Base-by-base conservation (phyloP, 2,797 vertebrate species). In the Pseudochaenichthys georgianus region DNA sequence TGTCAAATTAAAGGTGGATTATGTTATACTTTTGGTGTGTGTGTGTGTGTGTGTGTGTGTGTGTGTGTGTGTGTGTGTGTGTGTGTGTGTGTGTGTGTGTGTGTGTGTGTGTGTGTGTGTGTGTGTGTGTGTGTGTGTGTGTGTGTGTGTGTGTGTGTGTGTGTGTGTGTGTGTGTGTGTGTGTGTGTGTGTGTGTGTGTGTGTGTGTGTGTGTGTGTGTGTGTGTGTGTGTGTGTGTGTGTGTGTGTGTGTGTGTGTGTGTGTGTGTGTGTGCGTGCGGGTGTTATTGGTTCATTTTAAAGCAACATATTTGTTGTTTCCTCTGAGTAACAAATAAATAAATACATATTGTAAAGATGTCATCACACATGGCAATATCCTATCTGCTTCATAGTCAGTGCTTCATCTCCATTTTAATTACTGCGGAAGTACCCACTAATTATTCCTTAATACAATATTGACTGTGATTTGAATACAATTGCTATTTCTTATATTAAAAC, bases 371-470 rank as follows among this genome's bases (percentile, higher is more conserved):
- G 74, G 69, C n/a, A 54, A 52, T 83, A 57, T 80, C 70, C 21
- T 48, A 79, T 84, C 60, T 58, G 58, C 62, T 54, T 68, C 46
- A 72, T 28, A 69, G 66, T 75, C 64, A 31, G 41, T 70, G 58
- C 64, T 78, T 78, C 64, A 79, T 85, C 75, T 77, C 65, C 71
- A 82, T 79, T 80, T 81, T 52, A 69, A 79, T 68, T 71, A 75
- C 64, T 55, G 45, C 76, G 31, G 55, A 83, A 85, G 82, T 68
- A 61, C 59, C 59, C 53, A 72, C 57, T 86, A 89, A 86, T 88
- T 82, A 88, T 87, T 64, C 61, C 45, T 69, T 65, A 70, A 82
- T 85, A 70, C 69, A 74, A 83, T 83, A 80, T 80, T 68, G 75
- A 82, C 58, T 72, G 42, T 62, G 64, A 88, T 87, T 80, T 78